Percentiles rank a stretch among this genome's conserved stretches.
phyloP scores from a whole-genome alignment of 2,113 vertebrate species.

The Clinocottus analis region DNA sequence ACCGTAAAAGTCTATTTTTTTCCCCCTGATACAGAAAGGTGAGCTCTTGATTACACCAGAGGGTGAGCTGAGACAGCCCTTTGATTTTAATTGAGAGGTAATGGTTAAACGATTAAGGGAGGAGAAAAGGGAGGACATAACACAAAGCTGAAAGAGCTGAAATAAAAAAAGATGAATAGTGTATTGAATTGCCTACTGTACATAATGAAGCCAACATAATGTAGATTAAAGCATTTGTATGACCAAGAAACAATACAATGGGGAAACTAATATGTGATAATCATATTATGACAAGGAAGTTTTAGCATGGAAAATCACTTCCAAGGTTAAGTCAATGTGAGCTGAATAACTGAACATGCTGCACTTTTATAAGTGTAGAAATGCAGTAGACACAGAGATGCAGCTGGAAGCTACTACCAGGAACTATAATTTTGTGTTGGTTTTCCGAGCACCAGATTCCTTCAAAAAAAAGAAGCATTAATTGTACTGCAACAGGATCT shows the following conservation, averaged over 20 bases:
- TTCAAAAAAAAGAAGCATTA: neutral
- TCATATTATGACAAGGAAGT: neutral
- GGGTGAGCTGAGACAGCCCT: constrained; percentile 1
- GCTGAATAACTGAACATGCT: neutral
- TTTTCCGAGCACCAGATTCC: too few relatives aligned
- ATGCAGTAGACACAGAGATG: neutral
- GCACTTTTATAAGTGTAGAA: neutral
- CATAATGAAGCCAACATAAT: constrained; percentile 2
- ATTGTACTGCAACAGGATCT: neutral
- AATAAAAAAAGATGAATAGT: constrained; percentile 5
- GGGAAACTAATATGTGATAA: neutral
- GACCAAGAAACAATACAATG: neutral
- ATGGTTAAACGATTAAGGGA: constrained; percentile 25
- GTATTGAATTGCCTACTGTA: neutral
- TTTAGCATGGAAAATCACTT: neutral
- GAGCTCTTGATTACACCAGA: neutral
- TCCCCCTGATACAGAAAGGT: neutral
- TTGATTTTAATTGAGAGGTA: constrained; percentile 16
- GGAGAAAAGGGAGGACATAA: constrained; percentile 7
- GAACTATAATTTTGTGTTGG: too few relatives aligned
- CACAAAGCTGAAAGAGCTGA: constrained; percentile 2
- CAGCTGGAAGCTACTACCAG: too few relatives aligned
- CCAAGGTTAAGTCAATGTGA: neutral
- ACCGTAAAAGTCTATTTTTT: neutral
- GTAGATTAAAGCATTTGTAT: neutral